Conservation (phyloP, 2,797 vertebrate genomes). For the Nannoperca australis region DNA sequence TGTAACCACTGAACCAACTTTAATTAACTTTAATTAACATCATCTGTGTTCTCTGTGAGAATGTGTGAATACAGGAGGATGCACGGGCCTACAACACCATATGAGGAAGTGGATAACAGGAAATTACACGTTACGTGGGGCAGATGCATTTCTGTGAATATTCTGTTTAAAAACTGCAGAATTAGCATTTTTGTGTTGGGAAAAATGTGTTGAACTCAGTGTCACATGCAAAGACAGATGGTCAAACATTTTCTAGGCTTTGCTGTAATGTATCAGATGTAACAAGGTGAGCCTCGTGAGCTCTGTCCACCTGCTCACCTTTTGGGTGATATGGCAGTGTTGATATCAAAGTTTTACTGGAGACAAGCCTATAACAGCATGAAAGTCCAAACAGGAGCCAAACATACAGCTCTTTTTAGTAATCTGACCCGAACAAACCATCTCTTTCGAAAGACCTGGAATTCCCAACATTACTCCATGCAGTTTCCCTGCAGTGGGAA, state of each 20-base stretch:
- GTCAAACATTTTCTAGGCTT: not conserved
- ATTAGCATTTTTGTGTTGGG: not conserved
- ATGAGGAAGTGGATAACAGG: not conserved
- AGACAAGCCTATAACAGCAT: not conserved
- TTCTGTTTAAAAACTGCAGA: not conserved
- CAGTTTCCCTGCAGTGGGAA: conserved; percentile 15
- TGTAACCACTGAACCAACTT: not conserved
- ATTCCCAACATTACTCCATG: not conserved
- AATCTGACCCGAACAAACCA: conserved; percentile 6
- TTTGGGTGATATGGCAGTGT: not conserved
- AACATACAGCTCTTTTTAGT: conserved; percentile 3
- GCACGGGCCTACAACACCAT: not conserved
- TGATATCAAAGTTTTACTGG: not conserved
- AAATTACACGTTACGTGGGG: not conserved
- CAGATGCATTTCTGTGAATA: not conserved
- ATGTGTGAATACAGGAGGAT: conserved; percentile 4
- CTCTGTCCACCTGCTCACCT: not conserved
- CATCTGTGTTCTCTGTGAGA: conserved; percentile 35
- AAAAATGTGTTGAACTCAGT: too few relatives aligned
- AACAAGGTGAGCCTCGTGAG: not conserved
- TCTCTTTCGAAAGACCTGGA: conserved; percentile 26
- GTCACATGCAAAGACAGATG: not conserved
- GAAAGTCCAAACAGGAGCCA: conserved; percentile 10
- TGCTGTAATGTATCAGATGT: not conserved
- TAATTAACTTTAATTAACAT: conserved; percentile 47